Evolutionary conservation across 2,113 vertebrate species (phyloP).

Genomic region (Delphinapterus leucas): DNA sequence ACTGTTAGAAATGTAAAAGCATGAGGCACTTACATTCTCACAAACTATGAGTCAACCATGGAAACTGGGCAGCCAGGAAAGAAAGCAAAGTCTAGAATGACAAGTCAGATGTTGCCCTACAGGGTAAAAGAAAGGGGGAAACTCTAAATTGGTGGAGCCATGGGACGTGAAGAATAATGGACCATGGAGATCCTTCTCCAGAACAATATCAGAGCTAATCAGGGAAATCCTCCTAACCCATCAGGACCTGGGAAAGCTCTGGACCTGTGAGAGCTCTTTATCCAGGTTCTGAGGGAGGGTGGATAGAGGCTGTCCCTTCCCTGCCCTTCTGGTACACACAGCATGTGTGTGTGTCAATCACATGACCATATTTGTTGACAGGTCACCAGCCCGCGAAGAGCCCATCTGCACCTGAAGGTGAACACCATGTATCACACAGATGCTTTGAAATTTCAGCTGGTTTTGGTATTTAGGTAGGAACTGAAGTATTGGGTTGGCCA

Average conservation of each 20-base stretch:
- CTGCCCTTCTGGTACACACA: fast-evolving
- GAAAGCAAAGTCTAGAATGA: background rate
- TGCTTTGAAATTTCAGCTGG: background rate
- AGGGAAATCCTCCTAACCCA: background rate
- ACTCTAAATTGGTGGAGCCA: background rate
- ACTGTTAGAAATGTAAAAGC: background rate
- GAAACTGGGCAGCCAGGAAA: background rate
- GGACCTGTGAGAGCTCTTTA: fast-evolving
- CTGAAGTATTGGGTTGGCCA: background rate
- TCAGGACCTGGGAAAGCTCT: background rate
- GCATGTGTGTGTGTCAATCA: background rate
- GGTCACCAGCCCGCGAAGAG: background rate
- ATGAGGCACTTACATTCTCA: background rate
- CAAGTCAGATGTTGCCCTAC: background rate
- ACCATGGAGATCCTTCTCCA: background rate
- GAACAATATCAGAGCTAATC: background rate
- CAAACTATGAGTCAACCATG: background rate
- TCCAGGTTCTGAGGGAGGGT: background rate
- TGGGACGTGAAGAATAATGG: background rate
- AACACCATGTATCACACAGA: too few species aligned
- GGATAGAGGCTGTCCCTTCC: fast-evolving
- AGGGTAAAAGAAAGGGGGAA: background rate
- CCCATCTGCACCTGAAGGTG: background rate
- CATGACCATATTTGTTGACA: background rate
- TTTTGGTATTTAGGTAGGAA: background rate